phyloP scores from a whole-genome alignment of 1,140 invertebrate genomes.

The Anagrus nilaparvatae region DNA sequence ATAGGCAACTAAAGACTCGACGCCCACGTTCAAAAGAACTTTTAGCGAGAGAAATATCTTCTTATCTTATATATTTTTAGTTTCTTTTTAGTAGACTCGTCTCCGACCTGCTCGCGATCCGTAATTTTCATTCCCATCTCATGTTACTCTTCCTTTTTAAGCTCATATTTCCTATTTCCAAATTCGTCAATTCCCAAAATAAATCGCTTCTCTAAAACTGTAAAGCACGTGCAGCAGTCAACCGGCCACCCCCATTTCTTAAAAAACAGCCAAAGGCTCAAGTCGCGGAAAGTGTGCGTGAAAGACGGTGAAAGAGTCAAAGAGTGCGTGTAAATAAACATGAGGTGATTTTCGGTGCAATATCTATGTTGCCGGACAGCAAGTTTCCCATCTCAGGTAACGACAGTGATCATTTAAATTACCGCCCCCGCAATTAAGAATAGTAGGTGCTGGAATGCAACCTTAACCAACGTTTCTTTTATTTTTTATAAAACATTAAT shows the following conservation, averaged over 20 bases:
- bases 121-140: neutral
- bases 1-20: slow-evolving; percentile 34
- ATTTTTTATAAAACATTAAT: too few relatives aligned
- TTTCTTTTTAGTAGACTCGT: too few relatives aligned
- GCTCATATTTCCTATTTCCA: slow-evolving; percentile 17
- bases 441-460: too few relatives aligned
- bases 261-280: too few relatives aligned
- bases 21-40: slow-evolving; percentile 38
- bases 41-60: slow-evolving; percentile 21
- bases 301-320: too few relatives aligned
- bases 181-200: slow-evolving; percentile 11
- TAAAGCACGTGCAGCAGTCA: neutral
- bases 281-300: too few relatives aligned
- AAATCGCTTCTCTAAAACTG: neutral
- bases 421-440: neutral
- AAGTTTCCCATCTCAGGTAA: slow-evolving; percentile 43
- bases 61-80: too few relatives aligned
- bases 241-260: neutral
- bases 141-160: slow-evolving; percentile 17
- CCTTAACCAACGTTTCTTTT: too few relatives aligned
- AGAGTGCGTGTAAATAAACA: too few relatives aligned
- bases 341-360: too few relatives aligned
- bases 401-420: neutral
- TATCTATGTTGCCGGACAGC: slow-evolving; percentile 42
- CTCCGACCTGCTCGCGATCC: too few relatives aligned